Percentiles rank a stretch among this genome's conserved stretches.
Evolutionary conservation across 1,140 invertebrate genomes (phyloP).

Genomic region (Rhynchophorus ferrugineus): DNA sequence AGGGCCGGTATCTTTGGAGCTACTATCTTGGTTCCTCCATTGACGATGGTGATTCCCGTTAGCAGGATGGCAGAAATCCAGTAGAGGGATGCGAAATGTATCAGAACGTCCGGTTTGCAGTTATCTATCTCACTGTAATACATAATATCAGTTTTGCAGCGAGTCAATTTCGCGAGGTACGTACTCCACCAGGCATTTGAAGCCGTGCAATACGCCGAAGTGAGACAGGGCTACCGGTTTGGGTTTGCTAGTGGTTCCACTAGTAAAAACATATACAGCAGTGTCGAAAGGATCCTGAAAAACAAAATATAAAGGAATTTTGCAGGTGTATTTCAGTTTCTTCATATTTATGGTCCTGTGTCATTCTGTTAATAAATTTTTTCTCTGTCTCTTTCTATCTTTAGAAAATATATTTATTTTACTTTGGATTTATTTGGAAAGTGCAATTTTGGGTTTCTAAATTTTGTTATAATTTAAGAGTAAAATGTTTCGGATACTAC

Average conservation of each 20-base stretch:
- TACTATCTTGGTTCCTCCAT: slow-evolving; percentile 34
- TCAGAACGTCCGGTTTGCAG: slow-evolving; percentile 7
- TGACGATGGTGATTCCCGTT: slow-evolving; percentile 25
- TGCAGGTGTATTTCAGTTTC: too few species aligned
- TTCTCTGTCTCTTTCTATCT: too few species aligned
- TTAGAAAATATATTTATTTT: too few species aligned
- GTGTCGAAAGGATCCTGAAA: slow-evolving; percentile 23
- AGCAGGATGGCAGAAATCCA: slow-evolving; percentile 27
- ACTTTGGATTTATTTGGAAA: not conserved
- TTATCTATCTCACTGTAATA: slow-evolving; percentile 18
- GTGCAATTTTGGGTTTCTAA: not conserved
- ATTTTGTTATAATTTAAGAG: too few species aligned
- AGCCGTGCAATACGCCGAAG: slow-evolving; percentile 18
- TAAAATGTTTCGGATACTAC: too few species aligned
- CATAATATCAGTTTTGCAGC: not conserved
- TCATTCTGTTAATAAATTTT: too few species aligned
- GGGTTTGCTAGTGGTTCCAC: slow-evolving; percentile 70
- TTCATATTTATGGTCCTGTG: too few species aligned
- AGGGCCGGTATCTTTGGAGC: slow-evolving; percentile 36
- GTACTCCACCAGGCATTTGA: slow-evolving; percentile 14
- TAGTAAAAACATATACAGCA: slow-evolving; percentile 48
- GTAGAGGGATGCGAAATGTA: slow-evolving; percentile 25
- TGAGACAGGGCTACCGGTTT: slow-evolving; percentile 47
- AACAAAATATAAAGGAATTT: too few species aligned
- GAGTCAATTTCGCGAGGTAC: not conserved